Percentiles rank a stretch among this genome's conserved stretches.
phyloP scores from a whole-genome alignment of 2,888 invertebrate species.

The Drosophila buzzatii region DNA sequence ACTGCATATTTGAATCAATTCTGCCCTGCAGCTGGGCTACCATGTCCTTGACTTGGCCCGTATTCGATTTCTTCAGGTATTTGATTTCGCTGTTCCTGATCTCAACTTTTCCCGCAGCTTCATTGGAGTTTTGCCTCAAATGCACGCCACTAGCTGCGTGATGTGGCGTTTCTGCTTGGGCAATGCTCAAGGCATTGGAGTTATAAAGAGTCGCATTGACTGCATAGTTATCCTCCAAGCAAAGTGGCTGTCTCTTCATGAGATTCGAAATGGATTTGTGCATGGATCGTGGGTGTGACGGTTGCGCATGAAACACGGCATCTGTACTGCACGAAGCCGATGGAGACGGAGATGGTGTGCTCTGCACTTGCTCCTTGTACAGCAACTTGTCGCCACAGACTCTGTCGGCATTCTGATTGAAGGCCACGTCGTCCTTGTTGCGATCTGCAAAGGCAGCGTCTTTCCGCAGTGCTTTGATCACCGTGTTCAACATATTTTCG shows the following conservation, averaged over 20 bases:
- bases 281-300: conserved; percentile 1
- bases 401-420: conserved; percentile 57
- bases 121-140: conserved; percentile 40
- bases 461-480: conserved; percentile 79
- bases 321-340: conserved; percentile 43
- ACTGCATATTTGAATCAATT: conserved; percentile 49
- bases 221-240: conserved; percentile 57
- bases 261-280: conserved; percentile 51
- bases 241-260: conserved; percentile 63
- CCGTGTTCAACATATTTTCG: conserved; percentile 75
- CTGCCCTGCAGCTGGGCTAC: conserved; percentile 78
- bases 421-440: conserved; percentile 51
- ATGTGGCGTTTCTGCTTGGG: background rate
- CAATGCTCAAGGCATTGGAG: conserved; percentile 44
- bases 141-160: conserved; percentile 21
- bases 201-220: conserved; percentile 45
- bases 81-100: conserved; percentile 76
- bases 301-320: conserved; percentile 16
- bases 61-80: conserved; percentile 71
- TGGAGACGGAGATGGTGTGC: conserved; percentile 29
- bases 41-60: conserved; percentile 76
- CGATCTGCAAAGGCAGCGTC: conserved; percentile 65
- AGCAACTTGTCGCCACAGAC: conserved; percentile 56
- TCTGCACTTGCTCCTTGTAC: conserved; percentile 61
- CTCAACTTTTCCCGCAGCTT: conserved; percentile 52